These are phyloP conservation scores for Naja naja DNA, from an alignment of 2,113 vertebrate genomes.

Conservation along the genomic window DNA sequence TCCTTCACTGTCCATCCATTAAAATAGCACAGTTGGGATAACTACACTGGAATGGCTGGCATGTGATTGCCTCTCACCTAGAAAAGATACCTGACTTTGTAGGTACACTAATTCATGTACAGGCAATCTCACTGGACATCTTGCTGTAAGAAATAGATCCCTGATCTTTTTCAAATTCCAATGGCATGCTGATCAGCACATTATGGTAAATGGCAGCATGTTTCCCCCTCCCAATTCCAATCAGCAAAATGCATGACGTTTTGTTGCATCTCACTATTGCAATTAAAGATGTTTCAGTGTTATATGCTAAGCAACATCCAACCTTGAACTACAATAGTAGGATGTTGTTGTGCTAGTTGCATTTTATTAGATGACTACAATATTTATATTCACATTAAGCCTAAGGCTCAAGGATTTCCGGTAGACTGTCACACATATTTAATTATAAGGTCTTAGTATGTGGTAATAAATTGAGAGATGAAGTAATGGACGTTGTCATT, in stretches of 20 bases:
- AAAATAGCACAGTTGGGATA: background rate
- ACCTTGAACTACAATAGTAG: background rate
- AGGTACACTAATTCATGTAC: background rate
- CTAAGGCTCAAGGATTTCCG: rapidly evolving
- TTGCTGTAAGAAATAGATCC: background rate
- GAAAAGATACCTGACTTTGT: background rate
- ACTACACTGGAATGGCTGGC: background rate
- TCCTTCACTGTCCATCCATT: background rate
- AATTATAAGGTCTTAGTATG: background rate
- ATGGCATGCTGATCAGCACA: background rate
- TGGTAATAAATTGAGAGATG: background rate
- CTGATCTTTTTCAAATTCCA: background rate
- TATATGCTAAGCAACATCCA: background rate
- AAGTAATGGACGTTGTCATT: background rate
- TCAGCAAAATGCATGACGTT: background rate
- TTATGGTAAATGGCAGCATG: background rate
- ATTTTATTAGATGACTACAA: background rate
- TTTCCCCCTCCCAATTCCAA: too few relatives aligned
- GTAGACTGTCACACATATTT: background rate
- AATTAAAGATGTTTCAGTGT: background rate
- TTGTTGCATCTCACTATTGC: background rate
- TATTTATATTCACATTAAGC: constrained; percentile 30
- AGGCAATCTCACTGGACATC: background rate
- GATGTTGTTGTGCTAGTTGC: background rate
- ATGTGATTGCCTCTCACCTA: background rate